A percentile compares a stretch with the other conserved stretches of the same genome.
These are phyloP conservation scores for Tipula confusa DNA, from an alignment of 2,888 invertebrate genomes.

Conservation along the genomic window DNA sequence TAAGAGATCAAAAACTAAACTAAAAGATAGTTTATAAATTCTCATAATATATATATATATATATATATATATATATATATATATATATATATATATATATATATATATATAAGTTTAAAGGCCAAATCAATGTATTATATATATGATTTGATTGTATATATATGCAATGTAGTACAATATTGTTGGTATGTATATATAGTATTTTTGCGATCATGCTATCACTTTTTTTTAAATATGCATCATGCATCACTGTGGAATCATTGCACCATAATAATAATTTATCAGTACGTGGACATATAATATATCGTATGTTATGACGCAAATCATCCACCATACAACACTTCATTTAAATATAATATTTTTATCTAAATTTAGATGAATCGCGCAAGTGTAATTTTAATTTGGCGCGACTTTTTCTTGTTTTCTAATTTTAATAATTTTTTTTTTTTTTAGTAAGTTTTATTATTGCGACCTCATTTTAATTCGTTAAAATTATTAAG, in stretches of 20 bases:
- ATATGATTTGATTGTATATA: neutral
- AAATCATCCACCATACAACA: neutral
- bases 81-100: too few species aligned
- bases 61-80: too few species aligned
- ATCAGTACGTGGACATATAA: neutral
- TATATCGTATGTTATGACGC: neutral
- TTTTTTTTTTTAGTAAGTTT: neutral
- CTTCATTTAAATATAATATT: neutral
- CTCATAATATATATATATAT: too few species aligned
- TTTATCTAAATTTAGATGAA: neutral
- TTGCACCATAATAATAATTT: neutral
- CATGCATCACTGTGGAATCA: neutral
- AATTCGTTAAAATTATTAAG: neutral
- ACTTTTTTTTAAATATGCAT: neutral
- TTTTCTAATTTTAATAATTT: neutral
- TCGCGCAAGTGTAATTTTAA: neutral
- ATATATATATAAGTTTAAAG: neutral
- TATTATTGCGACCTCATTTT: neutral
- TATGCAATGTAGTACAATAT: neutral
- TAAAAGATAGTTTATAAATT: neutral
- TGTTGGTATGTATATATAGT: neutral
- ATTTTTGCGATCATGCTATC: neutral
- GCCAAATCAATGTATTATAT: neutral
- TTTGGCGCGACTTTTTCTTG: constrained; percentile 5
- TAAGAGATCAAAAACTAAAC: neutral